Evolutionary conservation across 2,888 invertebrate genomes (phyloP).

Genomic region (Cephus pygmeus): DNA sequence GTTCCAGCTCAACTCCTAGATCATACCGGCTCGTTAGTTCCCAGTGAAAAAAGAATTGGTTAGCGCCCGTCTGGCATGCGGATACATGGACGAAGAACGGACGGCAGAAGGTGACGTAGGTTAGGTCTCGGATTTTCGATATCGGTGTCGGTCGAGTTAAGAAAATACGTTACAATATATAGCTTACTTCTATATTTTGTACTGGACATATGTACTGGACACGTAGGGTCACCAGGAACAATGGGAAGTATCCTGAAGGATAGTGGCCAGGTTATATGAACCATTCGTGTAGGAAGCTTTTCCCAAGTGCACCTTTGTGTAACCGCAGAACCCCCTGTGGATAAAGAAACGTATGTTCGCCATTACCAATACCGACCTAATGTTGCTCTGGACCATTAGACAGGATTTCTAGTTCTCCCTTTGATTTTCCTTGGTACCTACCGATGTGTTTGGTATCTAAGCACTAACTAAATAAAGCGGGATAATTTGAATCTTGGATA

Average conservation of each 20-base stretch:
- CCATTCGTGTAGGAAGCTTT: neutral
- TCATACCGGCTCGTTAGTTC: too few relatives aligned
- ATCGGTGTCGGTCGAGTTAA: too few relatives aligned
- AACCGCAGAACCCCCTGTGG: slow-evolving; percentile 12
- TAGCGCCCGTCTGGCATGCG: too few relatives aligned
- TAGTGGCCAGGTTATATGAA: neutral
- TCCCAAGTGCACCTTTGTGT: slow-evolving; percentile 21
- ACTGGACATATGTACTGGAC: neutral
- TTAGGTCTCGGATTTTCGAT: too few relatives aligned
- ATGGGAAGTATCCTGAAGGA: neutral
- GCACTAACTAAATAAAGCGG: neutral
- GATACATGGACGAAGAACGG: too few relatives aligned
- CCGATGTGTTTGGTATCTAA: neutral
- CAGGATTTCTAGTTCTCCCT: neutral
- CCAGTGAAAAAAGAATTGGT: too few relatives aligned
- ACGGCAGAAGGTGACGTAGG: too few relatives aligned
- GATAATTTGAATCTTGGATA: neutral
- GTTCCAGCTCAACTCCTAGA: too few relatives aligned
- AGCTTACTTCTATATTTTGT: neutral
- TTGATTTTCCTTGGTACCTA: neutral
- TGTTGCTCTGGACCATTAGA: neutral
- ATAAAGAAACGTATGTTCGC: neutral
- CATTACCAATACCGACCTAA: neutral
- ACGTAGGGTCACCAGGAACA: neutral
- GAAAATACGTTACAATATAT: neutral